Base-by-base conservation (phyloP, 2,113 vertebrate genomes). In the Paracanthobrama guichenoti region DNA sequence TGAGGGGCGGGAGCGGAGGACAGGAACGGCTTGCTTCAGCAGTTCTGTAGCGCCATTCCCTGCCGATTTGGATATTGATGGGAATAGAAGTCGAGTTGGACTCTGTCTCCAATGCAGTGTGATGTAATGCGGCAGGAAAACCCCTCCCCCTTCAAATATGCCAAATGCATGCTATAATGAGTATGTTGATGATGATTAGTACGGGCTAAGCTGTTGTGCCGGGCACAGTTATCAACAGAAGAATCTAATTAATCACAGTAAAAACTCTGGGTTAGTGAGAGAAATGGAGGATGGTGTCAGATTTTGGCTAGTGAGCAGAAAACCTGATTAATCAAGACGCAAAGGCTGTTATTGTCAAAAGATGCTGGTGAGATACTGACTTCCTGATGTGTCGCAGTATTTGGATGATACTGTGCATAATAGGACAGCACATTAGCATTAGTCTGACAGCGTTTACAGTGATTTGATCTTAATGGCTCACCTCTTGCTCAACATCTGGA, bases 401-500 rank as follows among this genome's bases (percentile, higher is more conserved):
- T 55, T 44, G 11, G 35, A 55, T 55, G 57, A 77, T 39, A 66
- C 60, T 53, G 53, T 85, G 53, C 18, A 64, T 66, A 35, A 48
- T 53, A 57, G 46, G 10, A 62, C 35, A 67, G 69, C 46, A 7
- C 82, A 46, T 48, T 75, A 59, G n/a, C 62, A 79, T 76, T 57
- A 26, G 50, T 72, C 84, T 55, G 71, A 84, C 39, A 67, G 71
- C 22, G 35, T 82, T 79, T 53, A 71, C 72, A 20, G 44, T 81
- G 66, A 55, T 76, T 48, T 57, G 13, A n/a, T 75, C 48, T 6
- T 72, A 53, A 82, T 67, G 73, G 11, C 85, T 94, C 92, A 98
- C 97, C 96, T 98, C 92, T 94, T 94, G 91, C 95, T 95, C 59
- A 98, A 79, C 96, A 96, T 97, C 95, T 98, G 97, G 90, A 97